A percentile compares a stretch with the other conserved stretches of the same genome.
Evolutionary conservation across 2,113 vertebrate species (phyloP).

Genomic region (Salminus brasiliensis): DNA sequence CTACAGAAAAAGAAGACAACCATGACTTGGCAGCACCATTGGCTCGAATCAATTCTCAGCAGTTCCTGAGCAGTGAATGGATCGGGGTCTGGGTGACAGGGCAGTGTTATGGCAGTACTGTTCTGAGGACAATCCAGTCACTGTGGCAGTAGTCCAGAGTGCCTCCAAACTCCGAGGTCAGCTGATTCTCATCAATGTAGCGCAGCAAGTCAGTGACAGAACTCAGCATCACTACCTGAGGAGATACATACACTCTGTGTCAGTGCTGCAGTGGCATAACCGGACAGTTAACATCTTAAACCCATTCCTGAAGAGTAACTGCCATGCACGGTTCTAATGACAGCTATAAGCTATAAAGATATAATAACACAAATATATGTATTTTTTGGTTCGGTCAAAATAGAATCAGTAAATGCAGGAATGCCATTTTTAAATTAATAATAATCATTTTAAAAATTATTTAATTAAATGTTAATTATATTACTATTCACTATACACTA

Average conservation of each 20-base stretch:
- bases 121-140: constrained; percentile 95
- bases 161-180: constrained; percentile 95
- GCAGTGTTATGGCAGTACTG: constrained; percentile 73
- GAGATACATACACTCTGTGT: constrained; percentile 17
- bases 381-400: too few species aligned
- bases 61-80: not conserved
- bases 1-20: constrained; percentile 66
- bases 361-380: not conserved
- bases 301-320: not conserved
- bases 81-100: not conserved
- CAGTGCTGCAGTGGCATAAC: not conserved
- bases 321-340: not conserved
- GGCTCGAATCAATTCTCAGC: not conserved
- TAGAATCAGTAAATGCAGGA: too few species aligned
- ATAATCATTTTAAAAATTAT: too few species aligned
- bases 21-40: not conserved
- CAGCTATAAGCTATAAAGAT: not conserved
- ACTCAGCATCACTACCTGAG: constrained; percentile 96
- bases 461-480: too few species aligned
- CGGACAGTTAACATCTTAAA: not conserved
- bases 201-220: constrained; percentile 92
- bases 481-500: too few species aligned
- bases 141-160: constrained; percentile 94
- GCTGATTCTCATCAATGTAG: constrained; percentile 92
- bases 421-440: too few species aligned